Evolutionary conservation across 2,888 invertebrate genomes (phyloP).

Genomic region (Pammene fasciana): DNA sequence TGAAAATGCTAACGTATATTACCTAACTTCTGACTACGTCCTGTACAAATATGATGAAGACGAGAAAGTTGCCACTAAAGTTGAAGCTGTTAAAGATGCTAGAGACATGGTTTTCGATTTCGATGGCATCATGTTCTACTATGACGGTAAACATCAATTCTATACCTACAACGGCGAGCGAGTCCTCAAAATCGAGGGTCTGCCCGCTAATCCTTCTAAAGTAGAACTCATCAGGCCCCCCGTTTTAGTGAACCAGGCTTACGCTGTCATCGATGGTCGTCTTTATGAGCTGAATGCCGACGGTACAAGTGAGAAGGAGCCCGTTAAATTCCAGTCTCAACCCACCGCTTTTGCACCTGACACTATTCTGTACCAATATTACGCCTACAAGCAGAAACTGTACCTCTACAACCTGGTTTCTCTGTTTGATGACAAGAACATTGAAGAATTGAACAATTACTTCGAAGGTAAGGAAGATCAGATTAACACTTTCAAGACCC

Average conservation of each 20-base stretch:
- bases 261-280: slow-evolving; percentile 55
- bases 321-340: slow-evolving; percentile 15
- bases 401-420: too few species aligned
- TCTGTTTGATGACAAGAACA: too few species aligned
- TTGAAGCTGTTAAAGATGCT: slow-evolving; percentile 57
- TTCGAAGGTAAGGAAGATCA: too few species aligned
- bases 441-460: too few species aligned
- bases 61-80: slow-evolving; percentile 34
- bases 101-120: slow-evolving; percentile 64
- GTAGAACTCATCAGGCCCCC: slow-evolving; percentile 59
- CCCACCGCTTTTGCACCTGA: too few species aligned
- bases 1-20: slow-evolving; percentile 48
- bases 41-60: too few species aligned
- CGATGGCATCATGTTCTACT: slow-evolving; percentile 64
- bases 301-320: slow-evolving; percentile 52
- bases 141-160: slow-evolving; percentile 54
- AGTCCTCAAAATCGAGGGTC: slow-evolving; percentile 53
- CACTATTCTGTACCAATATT: too few species aligned
- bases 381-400: too few species aligned
- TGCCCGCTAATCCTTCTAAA: slow-evolving; percentile 54
- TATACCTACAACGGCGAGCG: slow-evolving; percentile 55
- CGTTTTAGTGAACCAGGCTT: slow-evolving; percentile 54
- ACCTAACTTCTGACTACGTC: too few species aligned
- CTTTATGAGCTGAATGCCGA: slow-evolving; percentile 57
- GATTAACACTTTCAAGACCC: too few species aligned